Evolutionary conservation across 53 echinoderm and acorn worm species (phyloP).

Genomic region (Astropecten irregularis): DNA sequence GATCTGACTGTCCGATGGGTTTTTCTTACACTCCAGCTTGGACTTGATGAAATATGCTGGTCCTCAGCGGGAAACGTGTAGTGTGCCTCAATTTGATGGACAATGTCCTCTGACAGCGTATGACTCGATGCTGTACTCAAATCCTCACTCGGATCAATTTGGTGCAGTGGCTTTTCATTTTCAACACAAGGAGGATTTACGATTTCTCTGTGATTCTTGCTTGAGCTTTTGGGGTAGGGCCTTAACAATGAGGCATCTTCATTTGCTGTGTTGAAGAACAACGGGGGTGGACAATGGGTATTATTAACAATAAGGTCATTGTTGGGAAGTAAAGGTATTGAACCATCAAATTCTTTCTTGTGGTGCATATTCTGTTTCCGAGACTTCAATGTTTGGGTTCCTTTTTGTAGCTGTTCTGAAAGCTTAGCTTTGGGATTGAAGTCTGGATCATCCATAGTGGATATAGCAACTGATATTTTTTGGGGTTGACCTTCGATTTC

Average conservation of each 20-base stretch:
- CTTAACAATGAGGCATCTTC: conserved; percentile 36
- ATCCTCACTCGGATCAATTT: conserved; percentile 11
- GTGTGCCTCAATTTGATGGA: conserved; percentile 28
- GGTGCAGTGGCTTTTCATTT: background rate
- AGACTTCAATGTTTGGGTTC: conserved; percentile 38
- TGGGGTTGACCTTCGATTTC: conserved; percentile 42
- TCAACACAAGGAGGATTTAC: background rate
- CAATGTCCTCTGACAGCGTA: conserved; percentile 35
- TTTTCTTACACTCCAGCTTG: conserved; percentile 45
- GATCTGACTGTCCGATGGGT: conserved; percentile 20
- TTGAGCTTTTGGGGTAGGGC: background rate
- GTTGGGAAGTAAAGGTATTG: background rate
- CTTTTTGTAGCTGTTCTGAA: conserved; percentile 18
- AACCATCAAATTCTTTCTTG: background rate
- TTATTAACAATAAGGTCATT: conserved; percentile 70
- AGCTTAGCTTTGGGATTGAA: background rate
- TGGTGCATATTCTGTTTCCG: background rate
- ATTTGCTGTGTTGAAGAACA: conserved; percentile 81
- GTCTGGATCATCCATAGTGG: background rate
- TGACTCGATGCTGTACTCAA: background rate
- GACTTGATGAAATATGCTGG: background rate
- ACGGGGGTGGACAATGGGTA: conserved; percentile 88
- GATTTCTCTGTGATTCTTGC: background rate
- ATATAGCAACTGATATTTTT: conserved; percentile 18
- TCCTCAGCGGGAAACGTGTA: conserved; percentile 19